A percentile compares a stretch with the other conserved stretches of the same genome.
These are phyloP conservation scores for Sebastolobus altivelis DNA, from an alignment of 2,797 vertebrate genomes.

Conservation along the genomic window DNA sequence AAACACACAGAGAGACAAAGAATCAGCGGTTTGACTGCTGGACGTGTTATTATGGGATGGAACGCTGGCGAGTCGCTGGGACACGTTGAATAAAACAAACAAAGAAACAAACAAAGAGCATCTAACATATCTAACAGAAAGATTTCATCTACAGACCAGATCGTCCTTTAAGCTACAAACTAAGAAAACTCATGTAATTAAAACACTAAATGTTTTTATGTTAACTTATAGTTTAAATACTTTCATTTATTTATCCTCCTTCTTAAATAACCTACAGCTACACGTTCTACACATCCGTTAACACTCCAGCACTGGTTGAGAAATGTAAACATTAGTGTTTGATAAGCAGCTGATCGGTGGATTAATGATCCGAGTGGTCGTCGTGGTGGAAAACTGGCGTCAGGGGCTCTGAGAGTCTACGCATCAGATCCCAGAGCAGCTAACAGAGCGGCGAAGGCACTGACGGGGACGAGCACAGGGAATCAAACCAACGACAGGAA, in stretches of 20 bases:
- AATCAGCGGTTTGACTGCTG: not conserved
- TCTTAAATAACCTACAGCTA: not conserved
- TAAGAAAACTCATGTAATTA: not conserved
- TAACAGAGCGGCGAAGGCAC: constrained; percentile 78
- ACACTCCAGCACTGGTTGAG: constrained; percentile 3
- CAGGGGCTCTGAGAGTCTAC: constrained; percentile 27
- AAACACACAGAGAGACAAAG: constrained; percentile 2
- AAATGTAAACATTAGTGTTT: constrained; percentile 64
- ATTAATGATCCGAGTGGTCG: not conserved
- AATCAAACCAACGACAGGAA: not conserved
- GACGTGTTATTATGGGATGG: not conserved
- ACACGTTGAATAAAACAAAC: not conserved
- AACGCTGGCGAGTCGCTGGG: too few species aligned
- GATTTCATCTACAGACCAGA: not conserved
- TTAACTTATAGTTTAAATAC: not conserved
- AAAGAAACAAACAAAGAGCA: not conserved
- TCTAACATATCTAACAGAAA: not conserved
- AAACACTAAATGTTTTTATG: not conserved
- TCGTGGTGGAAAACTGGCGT: constrained; percentile 2
- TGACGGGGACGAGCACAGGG: constrained; percentile 55
- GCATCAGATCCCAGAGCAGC: constrained; percentile 33
- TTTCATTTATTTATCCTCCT: not conserved
- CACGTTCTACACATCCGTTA: not conserved
- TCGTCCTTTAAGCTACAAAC: not conserved
- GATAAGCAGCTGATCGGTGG: constrained; percentile 2